Conservation (phyloP, 2,888 invertebrate species). For the Drosophila buzzatii region DNA sequence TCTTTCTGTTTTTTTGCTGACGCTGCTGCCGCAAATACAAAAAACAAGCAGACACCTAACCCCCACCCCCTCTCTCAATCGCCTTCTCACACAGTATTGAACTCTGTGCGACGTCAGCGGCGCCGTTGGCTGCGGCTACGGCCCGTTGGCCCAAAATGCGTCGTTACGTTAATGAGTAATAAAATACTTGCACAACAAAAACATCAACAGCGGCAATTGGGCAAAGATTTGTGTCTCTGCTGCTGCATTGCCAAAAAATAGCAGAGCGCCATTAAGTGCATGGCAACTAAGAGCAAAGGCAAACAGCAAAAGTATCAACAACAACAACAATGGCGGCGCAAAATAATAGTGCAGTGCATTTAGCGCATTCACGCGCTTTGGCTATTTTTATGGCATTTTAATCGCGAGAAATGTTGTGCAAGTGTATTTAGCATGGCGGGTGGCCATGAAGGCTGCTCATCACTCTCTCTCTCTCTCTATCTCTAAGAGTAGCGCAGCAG, state of each 20-base stretch:
- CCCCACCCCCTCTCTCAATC: conserved; percentile 1
- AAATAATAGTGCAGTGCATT: conserved; percentile 36
- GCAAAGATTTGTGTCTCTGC: conserved; percentile 39
- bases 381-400: conserved; percentile 79
- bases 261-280: conserved; percentile 63
- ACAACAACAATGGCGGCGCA: conserved; percentile 13
- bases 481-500: not conserved
- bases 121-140: conserved; percentile 42
- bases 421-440: conserved; percentile 28
- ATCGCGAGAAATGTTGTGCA: conserved; percentile 50
- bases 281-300: conserved; percentile 19
- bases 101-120: conserved; percentile 49
- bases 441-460: conserved; percentile 26
- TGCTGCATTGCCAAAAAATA: conserved; percentile 51
- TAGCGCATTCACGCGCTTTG: conserved; percentile 60
- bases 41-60: conserved; percentile 23
- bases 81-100: conserved; percentile 17
- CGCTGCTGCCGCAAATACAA: conserved; percentile 63
- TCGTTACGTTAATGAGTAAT: conserved; percentile 80
- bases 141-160: conserved; percentile 74
- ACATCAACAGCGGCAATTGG: conserved; percentile 39
- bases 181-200: conserved; percentile 72
- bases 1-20: conserved; percentile 53
- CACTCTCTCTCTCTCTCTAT: conserved; percentile 3
- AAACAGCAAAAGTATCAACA: conserved; percentile 26